Conservation (phyloP, 1,140 invertebrate genomes). For the Harpegnathos saltator region DNA sequence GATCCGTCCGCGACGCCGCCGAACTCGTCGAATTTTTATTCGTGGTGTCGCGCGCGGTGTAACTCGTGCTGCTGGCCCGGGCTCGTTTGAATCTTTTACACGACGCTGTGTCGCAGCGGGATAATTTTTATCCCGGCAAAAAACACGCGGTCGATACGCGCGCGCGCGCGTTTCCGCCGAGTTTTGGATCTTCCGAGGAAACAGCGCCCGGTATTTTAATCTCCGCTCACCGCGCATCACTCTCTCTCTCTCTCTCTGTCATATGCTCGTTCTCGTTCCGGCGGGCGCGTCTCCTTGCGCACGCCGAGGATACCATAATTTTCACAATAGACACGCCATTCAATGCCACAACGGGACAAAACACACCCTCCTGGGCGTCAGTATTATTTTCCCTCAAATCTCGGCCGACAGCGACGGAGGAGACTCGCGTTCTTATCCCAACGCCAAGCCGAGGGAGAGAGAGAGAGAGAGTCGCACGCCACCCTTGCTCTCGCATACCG, state of each 20-base stretch:
- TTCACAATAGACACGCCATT: slow-evolving; percentile 63
- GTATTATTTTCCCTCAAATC: slow-evolving; percentile 81
- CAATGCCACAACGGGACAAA: slow-evolving; percentile 56
- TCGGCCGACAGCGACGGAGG: slow-evolving; percentile 74
- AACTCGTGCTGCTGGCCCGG: neutral
- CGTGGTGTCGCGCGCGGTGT: neutral
- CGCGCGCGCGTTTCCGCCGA: neutral
- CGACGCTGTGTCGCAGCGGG: neutral
- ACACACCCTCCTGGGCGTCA: slow-evolving; percentile 36
- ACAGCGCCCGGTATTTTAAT: neutral
- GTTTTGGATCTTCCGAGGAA: neutral
- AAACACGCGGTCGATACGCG: neutral
- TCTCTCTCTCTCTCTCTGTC: slow-evolving; percentile 1
- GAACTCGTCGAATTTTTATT: slow-evolving; percentile 21
- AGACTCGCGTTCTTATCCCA: slow-evolving; percentile 75
- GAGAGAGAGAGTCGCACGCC: slow-evolving; percentile 59
- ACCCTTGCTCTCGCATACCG: slow-evolving; percentile 79
- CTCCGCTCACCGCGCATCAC: too few relatives aligned
- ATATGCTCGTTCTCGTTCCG: neutral
- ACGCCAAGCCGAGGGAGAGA: neutral
- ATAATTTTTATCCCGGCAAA: slow-evolving; percentile 1
- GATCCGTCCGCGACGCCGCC: neutral
- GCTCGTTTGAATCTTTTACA: slow-evolving; percentile 6
- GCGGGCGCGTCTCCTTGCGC: neutral
- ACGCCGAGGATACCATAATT: slow-evolving; percentile 52